Evolutionary conservation across 1,140 invertebrate species (phyloP).

Genomic region (Megalonaias nervosa): DNA sequence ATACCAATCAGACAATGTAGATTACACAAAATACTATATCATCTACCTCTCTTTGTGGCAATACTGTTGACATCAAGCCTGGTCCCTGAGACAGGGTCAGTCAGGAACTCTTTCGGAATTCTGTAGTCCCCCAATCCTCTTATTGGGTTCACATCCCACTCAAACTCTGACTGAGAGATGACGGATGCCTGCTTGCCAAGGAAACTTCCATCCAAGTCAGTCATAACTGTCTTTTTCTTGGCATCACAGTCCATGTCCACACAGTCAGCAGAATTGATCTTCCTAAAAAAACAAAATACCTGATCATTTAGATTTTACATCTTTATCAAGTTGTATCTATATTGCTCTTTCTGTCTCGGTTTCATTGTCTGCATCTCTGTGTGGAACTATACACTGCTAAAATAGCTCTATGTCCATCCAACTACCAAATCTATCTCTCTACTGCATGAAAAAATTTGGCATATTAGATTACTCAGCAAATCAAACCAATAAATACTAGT

Average conservation of each 20-base stretch:
- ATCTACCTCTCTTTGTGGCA: slow-evolving; percentile 54
- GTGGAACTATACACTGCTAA: neutral
- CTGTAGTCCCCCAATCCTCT: slow-evolving; percentile 68
- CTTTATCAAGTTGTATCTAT: neutral
- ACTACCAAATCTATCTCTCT: neutral
- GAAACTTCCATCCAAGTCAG: slow-evolving; percentile 65
- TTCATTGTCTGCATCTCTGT: neutral
- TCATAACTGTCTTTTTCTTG: slow-evolving; percentile 60
- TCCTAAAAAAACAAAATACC: slow-evolving; percentile 39
- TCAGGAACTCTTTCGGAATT: slow-evolving; percentile 63
- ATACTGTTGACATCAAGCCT: slow-evolving; percentile 29
- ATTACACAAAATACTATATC: neutral
- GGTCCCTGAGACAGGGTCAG: slow-evolving; percentile 19
- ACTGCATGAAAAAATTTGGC: neutral
- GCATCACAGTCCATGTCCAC: slow-evolving; percentile 71
- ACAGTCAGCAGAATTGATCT: slow-evolving; percentile 63
- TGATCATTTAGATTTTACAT: neutral
- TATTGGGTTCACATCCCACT: slow-evolving; percentile 61
- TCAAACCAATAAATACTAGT: too few species aligned
- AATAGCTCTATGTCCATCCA: too few species aligned
- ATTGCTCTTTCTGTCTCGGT: neutral
- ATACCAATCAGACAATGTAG: neutral
- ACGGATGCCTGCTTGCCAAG: slow-evolving; percentile 47
- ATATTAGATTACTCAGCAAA: neutral
- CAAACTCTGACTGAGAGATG: slow-evolving; percentile 60